Evolutionary conservation across 2,888 invertebrate genomes (phyloP).

Genomic region (Brachyptera putata): DNA sequence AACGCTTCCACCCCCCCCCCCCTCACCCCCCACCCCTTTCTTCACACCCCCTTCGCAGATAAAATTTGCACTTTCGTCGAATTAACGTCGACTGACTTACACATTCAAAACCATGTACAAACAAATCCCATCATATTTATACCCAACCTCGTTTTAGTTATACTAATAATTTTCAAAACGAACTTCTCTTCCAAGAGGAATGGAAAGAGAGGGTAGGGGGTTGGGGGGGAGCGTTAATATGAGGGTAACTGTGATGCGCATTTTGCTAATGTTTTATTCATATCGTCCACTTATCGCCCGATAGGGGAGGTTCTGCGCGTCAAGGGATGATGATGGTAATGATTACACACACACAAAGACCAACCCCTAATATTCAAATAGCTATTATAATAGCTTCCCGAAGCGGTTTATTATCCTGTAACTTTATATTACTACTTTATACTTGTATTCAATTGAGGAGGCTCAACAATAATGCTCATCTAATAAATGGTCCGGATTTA

Average conservation of each 20-base stretch:
- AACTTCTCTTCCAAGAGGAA: constrained; percentile 27
- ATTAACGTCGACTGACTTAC: constrained; percentile 31
- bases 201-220: constrained; percentile 17
- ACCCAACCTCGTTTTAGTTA: constrained; percentile 12
- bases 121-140: constrained; percentile 33
- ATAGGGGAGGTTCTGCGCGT: constrained; percentile 3
- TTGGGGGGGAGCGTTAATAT: constrained; percentile 22
- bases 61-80: constrained; percentile 35
- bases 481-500: neutral
- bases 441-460: neutral
- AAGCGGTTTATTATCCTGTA: constrained; percentile 5
- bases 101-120: too few species aligned
- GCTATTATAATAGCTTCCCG: constrained; percentile 1
- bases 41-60: constrained; percentile 31
- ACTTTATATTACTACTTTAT: constrained; percentile 4
- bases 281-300: constrained; percentile 31
- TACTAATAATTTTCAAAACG: constrained; percentile 32
- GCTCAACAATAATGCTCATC: too few species aligned
- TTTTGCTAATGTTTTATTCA: constrained; percentile 33
- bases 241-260: constrained; percentile 29
- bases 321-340: neutral
- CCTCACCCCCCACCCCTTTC: constrained; percentile 20
- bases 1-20: constrained; percentile 7
- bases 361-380: constrained; percentile 10
- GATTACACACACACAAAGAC: neutral